These are phyloP conservation scores for Campoletis sonorensis DNA, from an alignment of 1,140 invertebrate species.

Conservation along the genomic window DNA sequence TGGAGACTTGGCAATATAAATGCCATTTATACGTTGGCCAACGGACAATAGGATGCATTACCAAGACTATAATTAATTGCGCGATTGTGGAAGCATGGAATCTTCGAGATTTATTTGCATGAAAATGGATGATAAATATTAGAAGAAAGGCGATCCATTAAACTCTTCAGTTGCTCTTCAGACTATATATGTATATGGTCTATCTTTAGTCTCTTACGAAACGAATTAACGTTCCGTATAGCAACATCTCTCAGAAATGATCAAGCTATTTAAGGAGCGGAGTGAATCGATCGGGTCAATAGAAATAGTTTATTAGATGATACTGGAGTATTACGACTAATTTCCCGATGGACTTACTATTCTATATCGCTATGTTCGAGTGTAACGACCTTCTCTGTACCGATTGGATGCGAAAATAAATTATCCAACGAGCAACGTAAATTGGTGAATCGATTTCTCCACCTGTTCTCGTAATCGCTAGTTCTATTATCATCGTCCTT, in stretches of 20 bases:
- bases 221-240: neutral
- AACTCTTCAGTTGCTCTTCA: neutral
- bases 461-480: neutral
- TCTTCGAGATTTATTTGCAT: no score
- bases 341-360: neutral
- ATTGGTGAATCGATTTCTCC: neutral
- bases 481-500: neutral
- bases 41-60: neutral
- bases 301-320: neutral
- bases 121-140: no score
- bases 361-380: neutral
- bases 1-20: no score
- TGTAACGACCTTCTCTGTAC: neutral
- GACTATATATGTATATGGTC: neutral
- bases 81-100: neutral
- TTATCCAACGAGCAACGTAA: neutral
- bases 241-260: neutral
- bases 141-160: no score
- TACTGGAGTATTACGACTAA: neutral
- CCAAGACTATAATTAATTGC: neutral
- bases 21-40: no score
- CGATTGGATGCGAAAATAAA: conserved; percentile 13
- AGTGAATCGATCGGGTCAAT: neutral
- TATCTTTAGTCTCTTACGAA: neutral
- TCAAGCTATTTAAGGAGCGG: neutral